phyloP scores from a whole-genome alignment of 2,888 invertebrate species.

The Drepana falcataria region DNA sequence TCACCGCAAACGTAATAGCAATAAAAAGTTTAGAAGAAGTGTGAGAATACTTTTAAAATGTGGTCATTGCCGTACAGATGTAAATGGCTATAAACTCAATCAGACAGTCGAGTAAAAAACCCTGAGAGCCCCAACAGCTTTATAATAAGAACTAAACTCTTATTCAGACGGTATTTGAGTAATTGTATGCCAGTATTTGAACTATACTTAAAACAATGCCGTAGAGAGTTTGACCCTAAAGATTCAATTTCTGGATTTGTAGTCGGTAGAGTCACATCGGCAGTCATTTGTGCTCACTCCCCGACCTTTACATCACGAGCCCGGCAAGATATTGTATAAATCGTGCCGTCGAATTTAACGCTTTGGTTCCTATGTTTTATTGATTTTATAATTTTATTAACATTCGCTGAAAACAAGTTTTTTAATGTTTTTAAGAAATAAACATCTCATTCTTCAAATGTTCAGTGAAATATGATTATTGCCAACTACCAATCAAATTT shows the following conservation, averaged over 20 bases:
- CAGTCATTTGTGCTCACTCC: constrained; percentile 46
- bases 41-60: not conserved
- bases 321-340: constrained; percentile 47
- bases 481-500: no score
- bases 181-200: constrained; percentile 15
- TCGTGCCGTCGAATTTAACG: constrained; percentile 39
- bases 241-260: constrained; percentile 52
- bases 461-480: no score
- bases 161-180: not conserved
- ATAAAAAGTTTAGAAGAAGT: not conserved
- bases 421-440: no score
- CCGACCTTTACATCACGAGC: constrained; percentile 62
- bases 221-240: constrained; percentile 63
- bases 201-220: constrained; percentile 34
- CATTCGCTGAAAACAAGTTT: not conserved
- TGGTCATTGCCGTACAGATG: not conserved
- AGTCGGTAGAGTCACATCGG: constrained; percentile 35
- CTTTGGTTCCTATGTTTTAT: constrained; percentile 25
- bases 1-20: not conserved
- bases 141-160: no score
- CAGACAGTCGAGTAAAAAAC: not conserved
- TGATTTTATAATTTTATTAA: constrained; percentile 12
- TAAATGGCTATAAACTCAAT: not conserved
- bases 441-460: no score
- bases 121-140: no score